Percentiles rank a stretch among this genome's conserved stretches.
Evolutionary conservation across 2,888 invertebrate species (phyloP).

Genomic region (Osedax frankpressi): DNA sequence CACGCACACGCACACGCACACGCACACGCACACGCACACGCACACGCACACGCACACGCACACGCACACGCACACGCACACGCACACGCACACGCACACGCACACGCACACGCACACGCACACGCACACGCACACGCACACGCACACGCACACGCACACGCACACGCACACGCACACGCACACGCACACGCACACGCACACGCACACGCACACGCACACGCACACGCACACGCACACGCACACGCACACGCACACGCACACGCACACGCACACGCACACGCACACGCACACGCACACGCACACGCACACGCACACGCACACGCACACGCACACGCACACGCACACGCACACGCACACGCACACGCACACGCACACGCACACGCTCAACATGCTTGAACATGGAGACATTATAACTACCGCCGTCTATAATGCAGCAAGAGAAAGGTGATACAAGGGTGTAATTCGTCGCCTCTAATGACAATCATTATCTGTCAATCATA

Average conservation of each 20-base stretch:
- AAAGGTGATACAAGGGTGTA: neutral
- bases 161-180: neutral
- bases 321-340: neutral
- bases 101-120: neutral
- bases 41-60: neutral
- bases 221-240: neutral
- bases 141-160: neutral
- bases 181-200: neutral
- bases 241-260: neutral
- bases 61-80: neutral
- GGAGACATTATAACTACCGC: neutral
- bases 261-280: neutral
- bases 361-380: neutral
- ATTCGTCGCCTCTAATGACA: too few species aligned
- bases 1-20: neutral
- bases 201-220: neutral
- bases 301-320: neutral
- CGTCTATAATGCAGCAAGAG: neutral
- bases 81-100: neutral
- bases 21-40: neutral
- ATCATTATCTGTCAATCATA: too few species aligned
- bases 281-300: neutral
- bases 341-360: neutral
- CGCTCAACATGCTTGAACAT: too few species aligned
- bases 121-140: neutral